Conservation (phyloP, 2,113 vertebrate genomes). For the Platysternon megacephalum region DNA sequence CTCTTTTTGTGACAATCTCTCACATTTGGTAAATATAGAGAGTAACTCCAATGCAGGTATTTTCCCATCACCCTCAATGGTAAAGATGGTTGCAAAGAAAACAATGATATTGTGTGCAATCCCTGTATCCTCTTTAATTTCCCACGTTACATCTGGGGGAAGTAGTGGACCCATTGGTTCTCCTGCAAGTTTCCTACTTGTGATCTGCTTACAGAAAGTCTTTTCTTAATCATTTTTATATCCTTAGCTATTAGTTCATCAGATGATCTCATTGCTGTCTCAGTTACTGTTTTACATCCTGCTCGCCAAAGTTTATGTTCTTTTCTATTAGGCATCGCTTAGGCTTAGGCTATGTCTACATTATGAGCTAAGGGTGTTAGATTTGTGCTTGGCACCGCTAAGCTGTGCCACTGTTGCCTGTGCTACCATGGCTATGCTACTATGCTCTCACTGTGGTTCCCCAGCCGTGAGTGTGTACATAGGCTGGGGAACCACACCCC, state of each 20-base stretch:
- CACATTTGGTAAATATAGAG: not conserved
- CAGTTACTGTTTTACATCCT: slow-evolving; percentile 18
- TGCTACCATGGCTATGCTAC: not conserved
- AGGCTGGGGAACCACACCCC: not conserved
- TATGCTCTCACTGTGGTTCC: not conserved
- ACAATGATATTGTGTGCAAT: not conserved
- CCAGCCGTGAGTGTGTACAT: not conserved
- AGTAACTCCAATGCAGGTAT: not conserved
- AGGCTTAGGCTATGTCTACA: not conserved
- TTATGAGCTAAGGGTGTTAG: not conserved
- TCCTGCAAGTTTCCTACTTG: not conserved
- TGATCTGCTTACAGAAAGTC: not conserved
- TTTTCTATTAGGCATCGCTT: slow-evolving; percentile 31
- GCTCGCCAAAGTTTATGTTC: slow-evolving; percentile 31
- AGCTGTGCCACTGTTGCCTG: not conserved
- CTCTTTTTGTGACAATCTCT: not conserved
- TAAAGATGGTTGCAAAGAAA: not conserved
- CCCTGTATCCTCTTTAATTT: not conserved
- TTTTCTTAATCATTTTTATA: slow-evolving; percentile 14
- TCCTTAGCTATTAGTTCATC: slow-evolving; percentile 19
- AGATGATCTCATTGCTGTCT: slow-evolving; percentile 26
- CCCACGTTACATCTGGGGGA: not conserved
- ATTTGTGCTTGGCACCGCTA: not conserved
- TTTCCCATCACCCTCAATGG: not conserved
- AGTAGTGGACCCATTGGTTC: not conserved